Evolutionary conservation across 2,113 vertebrate species (phyloP).

Genomic region (Cebidichthys violaceus): DNA sequence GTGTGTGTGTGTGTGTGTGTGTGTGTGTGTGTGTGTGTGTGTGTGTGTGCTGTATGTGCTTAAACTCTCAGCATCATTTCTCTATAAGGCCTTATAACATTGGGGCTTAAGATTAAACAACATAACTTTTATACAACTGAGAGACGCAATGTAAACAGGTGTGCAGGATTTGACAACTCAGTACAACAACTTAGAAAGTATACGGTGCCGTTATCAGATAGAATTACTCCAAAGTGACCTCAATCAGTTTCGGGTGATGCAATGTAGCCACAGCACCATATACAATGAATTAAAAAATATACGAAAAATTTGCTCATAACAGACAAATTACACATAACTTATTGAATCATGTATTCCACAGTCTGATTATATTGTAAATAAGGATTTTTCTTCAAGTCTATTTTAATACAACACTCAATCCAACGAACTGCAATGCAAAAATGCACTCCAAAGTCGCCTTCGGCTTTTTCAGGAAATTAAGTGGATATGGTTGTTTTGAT

Average conservation of each 20-base stretch:
- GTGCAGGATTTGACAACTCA: background rate
- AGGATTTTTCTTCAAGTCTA: background rate
- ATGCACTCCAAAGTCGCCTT: background rate
- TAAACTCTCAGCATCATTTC: background rate
- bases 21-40: slow-evolving; percentile 1
- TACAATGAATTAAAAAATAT: background rate
- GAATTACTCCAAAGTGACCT: background rate
- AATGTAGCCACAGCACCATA: background rate
- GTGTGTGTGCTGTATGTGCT: background rate
- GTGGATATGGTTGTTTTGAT: no score
- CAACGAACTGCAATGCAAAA: background rate
- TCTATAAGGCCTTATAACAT: background rate
- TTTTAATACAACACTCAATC: background rate
- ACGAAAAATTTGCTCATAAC: background rate
- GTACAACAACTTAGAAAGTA: background rate
- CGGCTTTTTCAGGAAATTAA: background rate
- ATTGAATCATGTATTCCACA: no score
- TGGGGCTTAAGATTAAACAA: background rate
- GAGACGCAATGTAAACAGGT: background rate
- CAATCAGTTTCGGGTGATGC: background rate
- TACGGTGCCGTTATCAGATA: background rate
- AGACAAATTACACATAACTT: background rate
- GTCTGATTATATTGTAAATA: no score
- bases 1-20: background rate
- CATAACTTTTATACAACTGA: background rate